Evolutionary conservation across 1,140 invertebrate genomes (phyloP).

Genomic region (Cydia amplana): DNA sequence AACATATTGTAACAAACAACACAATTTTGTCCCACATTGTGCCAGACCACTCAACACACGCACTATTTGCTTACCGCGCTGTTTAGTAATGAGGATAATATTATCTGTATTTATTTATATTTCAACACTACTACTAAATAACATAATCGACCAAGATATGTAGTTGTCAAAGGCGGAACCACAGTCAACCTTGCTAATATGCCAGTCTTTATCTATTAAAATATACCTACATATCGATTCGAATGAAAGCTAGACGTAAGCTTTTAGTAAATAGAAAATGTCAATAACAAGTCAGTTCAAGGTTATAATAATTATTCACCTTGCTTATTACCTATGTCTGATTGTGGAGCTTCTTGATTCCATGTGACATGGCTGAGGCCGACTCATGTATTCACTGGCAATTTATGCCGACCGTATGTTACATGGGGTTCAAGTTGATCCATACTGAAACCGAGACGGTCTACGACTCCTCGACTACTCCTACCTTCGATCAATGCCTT

Average conservation of each 20-base stretch:
- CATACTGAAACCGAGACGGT: no score
- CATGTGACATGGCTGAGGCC: no score
- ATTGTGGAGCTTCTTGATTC: no score
- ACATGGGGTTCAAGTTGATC: no score
- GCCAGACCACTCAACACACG: slow-evolving; percentile 34
- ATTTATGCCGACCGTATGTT: no score
- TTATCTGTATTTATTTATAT: slow-evolving; percentile 31
- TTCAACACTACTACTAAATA: slow-evolving; percentile 21
- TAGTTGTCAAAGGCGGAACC: background rate
- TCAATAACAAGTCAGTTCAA: no score
- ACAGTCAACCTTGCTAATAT: slow-evolving; percentile 2
- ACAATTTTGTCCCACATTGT: slow-evolving; percentile 58
- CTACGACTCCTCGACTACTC: no score
- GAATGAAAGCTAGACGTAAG: background rate
- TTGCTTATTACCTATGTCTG: background rate
- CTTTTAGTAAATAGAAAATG: background rate
- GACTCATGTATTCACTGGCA: no score
- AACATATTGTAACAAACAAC: slow-evolving; percentile 44
- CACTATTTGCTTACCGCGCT: slow-evolving; percentile 42
- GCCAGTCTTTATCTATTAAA: slow-evolving; percentile 3
- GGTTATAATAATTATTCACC: no score
- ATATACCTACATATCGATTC: slow-evolving; percentile 11
- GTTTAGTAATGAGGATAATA: slow-evolving; percentile 42
- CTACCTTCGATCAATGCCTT: no score
- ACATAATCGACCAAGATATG: slow-evolving; percentile 12